These are phyloP conservation scores for Tetramorium alpestre DNA, from an alignment of 1,140 invertebrate genomes.

Conservation along the genomic window DNA sequence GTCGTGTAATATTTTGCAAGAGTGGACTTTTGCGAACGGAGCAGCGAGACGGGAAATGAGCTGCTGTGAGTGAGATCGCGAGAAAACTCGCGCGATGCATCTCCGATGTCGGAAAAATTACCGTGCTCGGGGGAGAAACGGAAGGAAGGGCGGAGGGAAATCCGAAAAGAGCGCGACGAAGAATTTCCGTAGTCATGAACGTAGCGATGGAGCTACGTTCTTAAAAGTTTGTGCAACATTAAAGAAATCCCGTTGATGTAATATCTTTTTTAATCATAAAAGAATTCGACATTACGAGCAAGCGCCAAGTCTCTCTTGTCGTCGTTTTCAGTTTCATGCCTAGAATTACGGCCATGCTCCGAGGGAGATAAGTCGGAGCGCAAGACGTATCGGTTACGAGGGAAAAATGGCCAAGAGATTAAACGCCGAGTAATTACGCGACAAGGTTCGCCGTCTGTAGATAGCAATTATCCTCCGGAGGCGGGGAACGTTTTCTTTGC, in stretches of 20 bases:
- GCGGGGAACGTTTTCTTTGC: constrained; percentile 63
- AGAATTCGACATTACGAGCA: background rate
- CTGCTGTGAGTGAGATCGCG: constrained; percentile 33
- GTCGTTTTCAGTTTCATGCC: constrained; percentile 10
- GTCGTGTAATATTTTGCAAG: constrained; percentile 38
- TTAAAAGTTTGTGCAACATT: constrained; percentile 32
- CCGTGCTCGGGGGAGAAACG: constrained; percentile 29
- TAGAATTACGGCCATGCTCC: constrained; percentile 12
- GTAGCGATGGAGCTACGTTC: background rate
- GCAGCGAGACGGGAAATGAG: constrained; percentile 35
- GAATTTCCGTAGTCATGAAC: constrained; percentile 16
- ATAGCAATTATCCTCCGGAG: constrained; percentile 70
- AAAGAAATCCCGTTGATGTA: constrained; percentile 24
- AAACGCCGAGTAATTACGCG: constrained; percentile 74
- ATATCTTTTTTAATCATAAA: constrained; percentile 31
- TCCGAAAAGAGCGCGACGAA: constrained; percentile 21
- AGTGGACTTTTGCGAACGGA: constrained; percentile 21
- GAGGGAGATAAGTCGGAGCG: constrained; percentile 1
- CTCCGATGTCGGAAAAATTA: constrained; percentile 57
- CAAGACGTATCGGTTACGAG: constrained; percentile 65
- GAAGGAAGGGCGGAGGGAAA: constrained; percentile 6
- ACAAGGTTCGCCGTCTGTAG: constrained; percentile 72
- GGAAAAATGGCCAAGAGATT: constrained; percentile 66
- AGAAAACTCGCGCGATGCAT: constrained; percentile 52
- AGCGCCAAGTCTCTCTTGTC: background rate